A percentile compares a stretch with the other conserved stretches of the same genome.
Conservation (phyloP, 2,113 vertebrate genomes). For the Phaetusa simplex region DNA sequence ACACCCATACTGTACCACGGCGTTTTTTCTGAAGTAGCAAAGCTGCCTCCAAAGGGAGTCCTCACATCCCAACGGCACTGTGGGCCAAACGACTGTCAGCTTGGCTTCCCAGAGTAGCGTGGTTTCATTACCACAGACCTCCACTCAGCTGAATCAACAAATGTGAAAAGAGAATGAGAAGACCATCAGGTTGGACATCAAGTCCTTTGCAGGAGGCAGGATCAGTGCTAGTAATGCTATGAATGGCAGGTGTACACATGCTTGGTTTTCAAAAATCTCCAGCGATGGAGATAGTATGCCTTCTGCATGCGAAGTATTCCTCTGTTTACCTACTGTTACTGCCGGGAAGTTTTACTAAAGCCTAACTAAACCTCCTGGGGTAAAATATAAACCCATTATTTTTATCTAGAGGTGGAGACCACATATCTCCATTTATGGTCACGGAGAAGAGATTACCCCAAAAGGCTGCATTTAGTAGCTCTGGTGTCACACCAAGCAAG, state of each 20-base stretch:
- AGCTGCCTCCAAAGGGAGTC: not conserved
- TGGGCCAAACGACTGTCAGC: not conserved
- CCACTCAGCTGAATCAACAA: not conserved
- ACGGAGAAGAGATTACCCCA: not conserved
- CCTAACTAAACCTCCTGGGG: not conserved
- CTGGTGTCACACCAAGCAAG: not conserved
- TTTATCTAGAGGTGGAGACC: not conserved
- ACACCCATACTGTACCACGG: not conserved
- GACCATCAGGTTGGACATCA: rapidly evolving
- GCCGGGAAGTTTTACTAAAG: not conserved
- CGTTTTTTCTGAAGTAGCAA: not conserved
- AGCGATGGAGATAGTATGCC: not conserved
- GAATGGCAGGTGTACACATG: not conserved
- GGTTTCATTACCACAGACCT: not conserved
- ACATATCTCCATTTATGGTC: not conserved
- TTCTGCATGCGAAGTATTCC: not conserved
- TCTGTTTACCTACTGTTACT: not conserved
- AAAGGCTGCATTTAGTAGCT: not conserved
- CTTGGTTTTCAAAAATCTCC: not conserved
- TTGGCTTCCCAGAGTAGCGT: not conserved
- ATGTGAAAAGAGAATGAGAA: not conserved
- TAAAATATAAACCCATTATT: not conserved
- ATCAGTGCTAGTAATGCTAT: not conserved
- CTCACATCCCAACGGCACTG: not conserved
- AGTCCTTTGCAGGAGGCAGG: not conserved